Conservation (phyloP, 2,888 invertebrate species). For the Onchidella celtica region DNA sequence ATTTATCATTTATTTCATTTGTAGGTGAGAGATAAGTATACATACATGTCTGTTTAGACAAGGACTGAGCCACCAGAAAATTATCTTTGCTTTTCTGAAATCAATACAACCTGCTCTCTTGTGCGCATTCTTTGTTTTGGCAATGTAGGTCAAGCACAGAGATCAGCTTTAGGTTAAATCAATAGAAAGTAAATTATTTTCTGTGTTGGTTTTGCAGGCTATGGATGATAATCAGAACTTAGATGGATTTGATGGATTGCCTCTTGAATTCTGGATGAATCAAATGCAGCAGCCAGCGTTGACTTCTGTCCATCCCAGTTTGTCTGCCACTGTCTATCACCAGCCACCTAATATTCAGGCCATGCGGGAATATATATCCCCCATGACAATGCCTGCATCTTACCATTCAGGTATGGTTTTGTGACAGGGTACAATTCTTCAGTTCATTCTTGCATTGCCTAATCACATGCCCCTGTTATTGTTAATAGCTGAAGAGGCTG, state of each 20-base stretch:
- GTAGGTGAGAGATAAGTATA: too few relatives aligned
- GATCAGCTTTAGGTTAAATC: slow-evolving; percentile 9
- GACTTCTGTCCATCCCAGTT: slow-evolving; percentile 8
- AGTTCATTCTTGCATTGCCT: too few relatives aligned
- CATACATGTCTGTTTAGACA: too few relatives aligned
- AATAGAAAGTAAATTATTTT: slow-evolving; percentile 20
- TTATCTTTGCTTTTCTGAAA: too few relatives aligned
- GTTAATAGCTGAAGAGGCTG: too few relatives aligned
- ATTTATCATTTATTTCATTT: too few relatives aligned
- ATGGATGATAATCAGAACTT: slow-evolving; percentile 41
- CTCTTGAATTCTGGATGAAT: slow-evolving; percentile 37
- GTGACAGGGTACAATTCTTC: neutral
- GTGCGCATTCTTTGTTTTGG: slow-evolving; percentile 24
- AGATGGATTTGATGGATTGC: slow-evolving; percentile 41
- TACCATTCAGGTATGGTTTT: slow-evolving; percentile 14
- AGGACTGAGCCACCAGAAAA: neutral
- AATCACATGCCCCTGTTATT: too few relatives aligned
- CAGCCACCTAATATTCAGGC: slow-evolving; percentile 17
- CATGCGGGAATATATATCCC: slow-evolving; percentile 12
- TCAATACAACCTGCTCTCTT: too few relatives aligned
- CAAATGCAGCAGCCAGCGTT: slow-evolving; percentile 19
- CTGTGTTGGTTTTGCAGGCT: slow-evolving; percentile 21
- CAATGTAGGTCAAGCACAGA: slow-evolving; percentile 18
- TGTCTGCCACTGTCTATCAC: slow-evolving; percentile 12
- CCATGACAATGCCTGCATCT: slow-evolving; percentile 10